phyloP scores from a whole-genome alignment of 2,113 vertebrate species.

The Myodes glareolus region DNA sequence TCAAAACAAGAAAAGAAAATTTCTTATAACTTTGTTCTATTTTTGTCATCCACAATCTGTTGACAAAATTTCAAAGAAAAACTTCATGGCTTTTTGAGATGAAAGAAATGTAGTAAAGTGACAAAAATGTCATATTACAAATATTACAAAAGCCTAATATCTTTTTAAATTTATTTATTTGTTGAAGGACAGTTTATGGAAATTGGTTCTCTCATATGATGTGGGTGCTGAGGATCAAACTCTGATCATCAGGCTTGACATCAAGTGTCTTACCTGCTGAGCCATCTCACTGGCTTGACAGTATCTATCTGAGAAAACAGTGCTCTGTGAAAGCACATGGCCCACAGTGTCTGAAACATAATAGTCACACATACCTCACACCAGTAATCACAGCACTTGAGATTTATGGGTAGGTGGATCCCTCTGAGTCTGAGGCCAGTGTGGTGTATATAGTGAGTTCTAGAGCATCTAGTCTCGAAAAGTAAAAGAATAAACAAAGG shows the following conservation, averaged over 20 bases:
- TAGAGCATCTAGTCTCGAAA: neutral
- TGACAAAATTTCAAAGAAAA: neutral
- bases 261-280: neutral
- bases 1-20: neutral
- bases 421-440: neutral
- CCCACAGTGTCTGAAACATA: neutral
- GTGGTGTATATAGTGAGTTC: neutral
- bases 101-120: neutral
- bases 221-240: neutral
- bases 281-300: neutral
- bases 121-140: neutral
- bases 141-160: neutral
- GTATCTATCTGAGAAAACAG: neutral
- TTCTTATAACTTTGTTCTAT: slow-evolving; percentile 6
- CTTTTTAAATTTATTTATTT: neutral
- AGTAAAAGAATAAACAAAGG: neutral
- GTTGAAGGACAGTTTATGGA: neutral
- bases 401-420: neutral
- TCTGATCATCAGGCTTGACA: neutral
- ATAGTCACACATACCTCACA: neutral
- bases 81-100: neutral
- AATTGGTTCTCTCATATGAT: neutral
- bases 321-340: neutral
- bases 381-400: neutral
- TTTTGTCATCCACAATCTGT: neutral